These are phyloP conservation scores for Himantopus leucocephalus DNA, from an alignment of 2,113 vertebrate genomes.

Conservation along the genomic window DNA sequence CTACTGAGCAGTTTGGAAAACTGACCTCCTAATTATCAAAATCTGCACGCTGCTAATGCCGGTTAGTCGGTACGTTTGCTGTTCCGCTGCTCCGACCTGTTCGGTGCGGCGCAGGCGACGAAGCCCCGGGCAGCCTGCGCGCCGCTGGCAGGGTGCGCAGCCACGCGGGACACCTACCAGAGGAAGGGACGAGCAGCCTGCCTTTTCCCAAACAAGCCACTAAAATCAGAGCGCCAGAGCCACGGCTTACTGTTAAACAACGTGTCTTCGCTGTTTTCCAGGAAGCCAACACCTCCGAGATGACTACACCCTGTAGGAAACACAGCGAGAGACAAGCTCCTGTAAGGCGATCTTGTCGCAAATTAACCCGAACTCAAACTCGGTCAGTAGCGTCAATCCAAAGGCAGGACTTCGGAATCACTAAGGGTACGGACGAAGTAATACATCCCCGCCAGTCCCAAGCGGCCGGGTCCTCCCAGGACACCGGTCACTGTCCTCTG, in stretches of 20 bases:
- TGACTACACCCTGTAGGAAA: rapidly evolving
- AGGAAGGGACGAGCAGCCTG: neutral
- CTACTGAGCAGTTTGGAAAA: rapidly evolving
- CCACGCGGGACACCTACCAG: rapidly evolving
- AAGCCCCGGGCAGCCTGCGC: neutral
- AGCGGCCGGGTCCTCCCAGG: neutral
- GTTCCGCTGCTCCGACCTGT: neutral
- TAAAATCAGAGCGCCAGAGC: neutral
- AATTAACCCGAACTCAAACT: neutral
- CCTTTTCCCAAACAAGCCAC: neutral
- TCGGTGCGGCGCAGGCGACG: neutral
- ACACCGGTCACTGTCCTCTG: rapidly evolving
- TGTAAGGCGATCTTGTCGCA: rapidly evolving
- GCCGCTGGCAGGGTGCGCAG: neutral
- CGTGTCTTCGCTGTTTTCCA: neutral
- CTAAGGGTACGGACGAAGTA: rapidly evolving
- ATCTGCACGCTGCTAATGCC: rapidly evolving
- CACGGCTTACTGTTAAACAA: neutral
- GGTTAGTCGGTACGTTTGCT: neutral
- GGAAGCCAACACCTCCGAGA: neutral
- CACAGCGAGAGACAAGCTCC: neutral
- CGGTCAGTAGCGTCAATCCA: rapidly evolving
- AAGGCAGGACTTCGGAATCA: neutral
- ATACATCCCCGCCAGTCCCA: neutral
- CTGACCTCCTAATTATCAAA: neutral